Percentiles rank a stretch among this genome's conserved stretches.
phyloP scores from a whole-genome alignment of 2,888 invertebrate species.

The Erpobdella octoculata region DNA sequence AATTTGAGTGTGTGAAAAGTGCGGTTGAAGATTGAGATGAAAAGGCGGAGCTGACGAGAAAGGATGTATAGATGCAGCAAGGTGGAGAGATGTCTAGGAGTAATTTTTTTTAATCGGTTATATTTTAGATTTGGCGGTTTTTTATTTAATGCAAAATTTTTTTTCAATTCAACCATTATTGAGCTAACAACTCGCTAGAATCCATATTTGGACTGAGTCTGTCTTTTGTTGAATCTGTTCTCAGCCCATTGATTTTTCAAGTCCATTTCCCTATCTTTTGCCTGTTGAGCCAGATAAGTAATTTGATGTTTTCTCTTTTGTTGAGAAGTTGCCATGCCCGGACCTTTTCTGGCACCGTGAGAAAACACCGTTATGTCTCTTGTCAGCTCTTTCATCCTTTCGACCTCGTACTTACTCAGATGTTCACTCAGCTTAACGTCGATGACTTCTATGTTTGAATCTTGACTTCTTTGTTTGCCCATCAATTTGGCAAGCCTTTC shows the following conservation, averaged over 20 bases:
- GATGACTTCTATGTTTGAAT: conserved; percentile 65
- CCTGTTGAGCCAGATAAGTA: conserved; percentile 83
- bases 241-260: conserved; percentile 87
- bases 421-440: conserved; percentile 76
- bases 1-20: too few species aligned
- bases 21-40: too few species aligned
- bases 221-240: conserved; percentile 61
- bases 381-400: conserved; percentile 65
- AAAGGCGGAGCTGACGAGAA: too few species aligned
- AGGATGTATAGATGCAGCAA: too few species aligned
- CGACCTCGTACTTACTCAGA: conserved; percentile 69
- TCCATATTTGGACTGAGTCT: conserved; percentile 39
- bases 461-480: conserved; percentile 61
- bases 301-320: conserved; percentile 80
- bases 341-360: conserved; percentile 41
- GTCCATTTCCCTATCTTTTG: conserved; percentile 86
- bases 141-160: too few species aligned
- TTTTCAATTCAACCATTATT: too few species aligned
- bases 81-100: too few species aligned
- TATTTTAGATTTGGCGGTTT: too few species aligned
- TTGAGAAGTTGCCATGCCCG: conserved; percentile 60
- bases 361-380: conserved; percentile 47
- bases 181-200: conserved; percentile 35
- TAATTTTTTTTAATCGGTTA: too few species aligned
- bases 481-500: conserved; percentile 55